A percentile compares a stretch with the other conserved stretches of the same genome.
These are phyloP conservation scores for Muraenolepis orangiensis DNA, from an alignment of 2,797 vertebrate genomes.

Conservation along the genomic window DNA sequence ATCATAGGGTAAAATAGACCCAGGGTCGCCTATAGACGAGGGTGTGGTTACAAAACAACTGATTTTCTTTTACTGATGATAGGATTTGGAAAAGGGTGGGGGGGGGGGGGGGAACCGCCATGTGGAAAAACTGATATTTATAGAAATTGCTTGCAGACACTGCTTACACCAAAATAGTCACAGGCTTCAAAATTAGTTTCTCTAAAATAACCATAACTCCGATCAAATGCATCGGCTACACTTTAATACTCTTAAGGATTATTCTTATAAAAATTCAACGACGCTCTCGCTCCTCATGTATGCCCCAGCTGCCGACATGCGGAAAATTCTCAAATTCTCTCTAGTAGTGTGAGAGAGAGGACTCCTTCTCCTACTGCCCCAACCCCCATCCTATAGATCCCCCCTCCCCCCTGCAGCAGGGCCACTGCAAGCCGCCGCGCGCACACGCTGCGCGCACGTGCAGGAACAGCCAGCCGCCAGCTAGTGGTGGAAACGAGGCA, in stretches of 20 bases:
- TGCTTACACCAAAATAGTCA: conserved; percentile 5
- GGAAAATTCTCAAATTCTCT: conserved; percentile 55
- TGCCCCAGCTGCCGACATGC: conserved; percentile 32
- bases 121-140: conserved; percentile 12
- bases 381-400: conserved; percentile 29
- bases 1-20: conserved; percentile 24
- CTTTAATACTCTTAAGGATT: neutral
- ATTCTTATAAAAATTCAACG: neutral
- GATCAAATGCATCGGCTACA: neutral
- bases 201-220: conserved; percentile 2
- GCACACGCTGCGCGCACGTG: neutral
- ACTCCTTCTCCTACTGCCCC: conserved; percentile 19
- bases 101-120: no score
- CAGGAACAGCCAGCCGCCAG: conserved; percentile 34
- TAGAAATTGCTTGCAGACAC: conserved; percentile 6
- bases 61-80: conserved; percentile 38
- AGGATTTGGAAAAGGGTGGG: conserved; percentile 26
- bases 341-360: conserved; percentile 19
- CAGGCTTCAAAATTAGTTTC: neutral
- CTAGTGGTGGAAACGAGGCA: conserved; percentile 51
- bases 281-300: neutral
- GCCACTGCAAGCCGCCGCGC: conserved; percentile 51
- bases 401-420: conserved; percentile 21
- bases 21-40: conserved; percentile 21
- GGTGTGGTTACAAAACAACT: conserved; percentile 44